A percentile compares a stretch with the other conserved stretches of the same genome.
Conservation (phyloP, 2,888 invertebrate species). For the Cheilosia vulpina region DNA sequence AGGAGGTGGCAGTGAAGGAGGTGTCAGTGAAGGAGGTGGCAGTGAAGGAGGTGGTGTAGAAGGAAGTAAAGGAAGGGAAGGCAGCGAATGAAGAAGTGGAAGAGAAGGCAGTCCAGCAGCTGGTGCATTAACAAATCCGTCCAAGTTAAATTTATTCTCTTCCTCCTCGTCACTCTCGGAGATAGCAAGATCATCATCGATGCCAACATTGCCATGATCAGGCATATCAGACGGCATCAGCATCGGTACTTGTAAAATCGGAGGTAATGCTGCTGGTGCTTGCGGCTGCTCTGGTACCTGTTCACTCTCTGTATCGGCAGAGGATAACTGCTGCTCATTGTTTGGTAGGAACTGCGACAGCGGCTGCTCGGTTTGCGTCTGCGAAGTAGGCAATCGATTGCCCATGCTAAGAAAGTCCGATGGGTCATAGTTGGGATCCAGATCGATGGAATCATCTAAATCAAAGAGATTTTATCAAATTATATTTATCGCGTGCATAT, state of each 20-base stretch:
- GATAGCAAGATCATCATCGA: slow-evolving; percentile 90
- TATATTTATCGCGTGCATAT: not conserved
- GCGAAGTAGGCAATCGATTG: slow-evolving; percentile 77
- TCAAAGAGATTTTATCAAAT: slow-evolving; percentile 72
- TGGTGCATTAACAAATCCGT: slow-evolving; percentile 48
- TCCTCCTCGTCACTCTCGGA: slow-evolving; percentile 89
- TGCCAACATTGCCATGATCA: slow-evolving; percentile 85
- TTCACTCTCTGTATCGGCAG: slow-evolving; percentile 76
- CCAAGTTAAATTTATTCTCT: slow-evolving; percentile 76
- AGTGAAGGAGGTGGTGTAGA: not conserved
- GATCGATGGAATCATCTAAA: slow-evolving; percentile 89
- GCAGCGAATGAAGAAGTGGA: not conserved
- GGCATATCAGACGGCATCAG: slow-evolving; percentile 78
- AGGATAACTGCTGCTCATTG: slow-evolving; percentile 71
- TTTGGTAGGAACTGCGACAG: slow-evolving; percentile 77
- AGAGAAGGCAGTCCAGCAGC: not conserved
- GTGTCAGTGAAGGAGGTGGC: not conserved
- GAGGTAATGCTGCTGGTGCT: slow-evolving; percentile 74
- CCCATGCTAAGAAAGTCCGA: slow-evolving; percentile 90
- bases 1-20: not conserved
- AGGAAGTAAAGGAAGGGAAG: slow-evolving; percentile 3
- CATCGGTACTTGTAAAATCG: slow-evolving; percentile 40
- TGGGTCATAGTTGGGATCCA: slow-evolving; percentile 93
- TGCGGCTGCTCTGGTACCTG: slow-evolving; percentile 45
- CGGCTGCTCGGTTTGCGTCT: slow-evolving; percentile 69